A percentile compares a stretch with the other conserved stretches of the same genome.
These are phyloP conservation scores for Galemys pyrenaicus DNA, from an alignment of 2,113 vertebrate species.

Conservation along the genomic window DNA sequence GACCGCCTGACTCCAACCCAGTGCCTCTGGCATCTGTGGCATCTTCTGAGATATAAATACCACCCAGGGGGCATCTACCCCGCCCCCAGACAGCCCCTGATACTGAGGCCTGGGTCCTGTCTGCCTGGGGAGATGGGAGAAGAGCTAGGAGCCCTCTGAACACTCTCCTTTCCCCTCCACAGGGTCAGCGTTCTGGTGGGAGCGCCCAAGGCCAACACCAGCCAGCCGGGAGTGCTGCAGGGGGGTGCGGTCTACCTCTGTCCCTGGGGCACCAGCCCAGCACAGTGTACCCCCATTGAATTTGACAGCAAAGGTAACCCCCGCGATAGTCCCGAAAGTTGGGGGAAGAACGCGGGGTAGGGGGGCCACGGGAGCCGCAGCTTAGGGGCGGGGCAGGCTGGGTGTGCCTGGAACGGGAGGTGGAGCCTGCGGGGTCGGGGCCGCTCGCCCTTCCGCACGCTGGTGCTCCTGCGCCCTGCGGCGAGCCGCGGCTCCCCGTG, in stretches of 20 bases:
- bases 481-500: slow-evolving; percentile 40
- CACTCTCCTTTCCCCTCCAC: slow-evolving; percentile 53
- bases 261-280: slow-evolving; percentile 86
- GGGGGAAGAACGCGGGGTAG: background rate
- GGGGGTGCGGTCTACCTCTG: slow-evolving; percentile 94
- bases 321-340: background rate
- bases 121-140: background rate
- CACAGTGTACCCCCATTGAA: slow-evolving; percentile 82
- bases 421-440: background rate
- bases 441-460: background rate
- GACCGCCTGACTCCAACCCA: slow-evolving; percentile 74
- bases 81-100: slow-evolving; percentile 47
- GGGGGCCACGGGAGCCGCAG: background rate
- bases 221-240: slow-evolving; percentile 86
- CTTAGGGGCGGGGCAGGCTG: background rate
- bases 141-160: background rate
- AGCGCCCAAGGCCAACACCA: slow-evolving; percentile 92
- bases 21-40: slow-evolving; percentile 76
- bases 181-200: slow-evolving; percentile 93
- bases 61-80: slow-evolving; percentile 65
- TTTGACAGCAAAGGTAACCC: slow-evolving; percentile 91
- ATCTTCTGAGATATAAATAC: slow-evolving; percentile 82
- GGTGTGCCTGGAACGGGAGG: background rate
- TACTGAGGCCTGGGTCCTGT: slow-evolving; percentile 24
- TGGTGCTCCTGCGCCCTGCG: background rate